Evolutionary conservation across 2,888 invertebrate genomes (phyloP).

Genomic region (Ophioninae sp.): DNA sequence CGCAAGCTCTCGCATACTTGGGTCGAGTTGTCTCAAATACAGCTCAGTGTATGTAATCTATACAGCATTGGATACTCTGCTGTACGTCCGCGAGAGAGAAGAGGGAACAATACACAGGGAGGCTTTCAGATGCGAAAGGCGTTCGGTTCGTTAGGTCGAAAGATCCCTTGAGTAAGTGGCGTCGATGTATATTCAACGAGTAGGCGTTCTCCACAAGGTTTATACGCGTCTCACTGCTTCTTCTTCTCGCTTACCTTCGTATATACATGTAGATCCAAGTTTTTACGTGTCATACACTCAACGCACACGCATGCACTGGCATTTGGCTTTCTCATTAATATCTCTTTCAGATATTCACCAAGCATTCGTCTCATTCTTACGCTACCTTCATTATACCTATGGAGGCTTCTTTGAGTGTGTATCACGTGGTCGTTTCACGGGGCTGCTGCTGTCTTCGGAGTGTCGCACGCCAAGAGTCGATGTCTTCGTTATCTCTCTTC

Average conservation of each 20-base stretch:
- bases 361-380: conserved; percentile 28
- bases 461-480: conserved; percentile 65
- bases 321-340: conserved; percentile 35
- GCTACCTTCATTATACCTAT: conserved; percentile 26
- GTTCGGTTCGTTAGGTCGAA: conserved; percentile 69
- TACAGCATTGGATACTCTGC: not conserved
- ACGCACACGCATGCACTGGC: not conserved
- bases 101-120: conserved; percentile 60
- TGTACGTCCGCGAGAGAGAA: conserved; percentile 38
- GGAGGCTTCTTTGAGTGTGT: conserved; percentile 2
- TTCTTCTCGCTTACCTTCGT: conserved; percentile 37
- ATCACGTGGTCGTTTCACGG: conserved; percentile 48
- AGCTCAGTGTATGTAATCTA: not conserved
- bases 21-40: conserved; percentile 7
- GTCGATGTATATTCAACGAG: conserved; percentile 70
- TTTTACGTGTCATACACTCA: not conserved
- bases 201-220: conserved; percentile 67
- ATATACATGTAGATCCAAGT: conserved; percentile 29
- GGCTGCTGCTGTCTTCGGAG: conserved; percentile 48
- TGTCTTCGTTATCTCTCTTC: conserved; percentile 70
- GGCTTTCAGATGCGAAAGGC: conserved; percentile 64
- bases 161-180: conserved; percentile 65
- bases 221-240: conserved; percentile 57
- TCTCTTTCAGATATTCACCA: conserved; percentile 50
- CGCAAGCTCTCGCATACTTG: conserved; percentile 40